These are phyloP conservation scores for Tragopan temminckii DNA, from an alignment of 2,797 vertebrate species.

Conservation along the genomic window DNA sequence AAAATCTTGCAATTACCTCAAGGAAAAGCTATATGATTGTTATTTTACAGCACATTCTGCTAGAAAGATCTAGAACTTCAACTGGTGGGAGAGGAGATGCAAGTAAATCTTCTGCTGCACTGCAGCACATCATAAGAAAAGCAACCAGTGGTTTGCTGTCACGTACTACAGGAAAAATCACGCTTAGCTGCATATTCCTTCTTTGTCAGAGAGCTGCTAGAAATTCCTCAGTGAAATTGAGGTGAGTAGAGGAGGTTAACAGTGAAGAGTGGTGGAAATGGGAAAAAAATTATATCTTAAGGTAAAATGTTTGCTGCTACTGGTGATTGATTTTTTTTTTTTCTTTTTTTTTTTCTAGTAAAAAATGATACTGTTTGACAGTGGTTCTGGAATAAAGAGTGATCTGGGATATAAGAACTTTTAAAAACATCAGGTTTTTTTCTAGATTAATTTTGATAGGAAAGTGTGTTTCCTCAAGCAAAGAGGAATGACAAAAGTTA, in stretches of 20 bases:
- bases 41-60: not conserved
- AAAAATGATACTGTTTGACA: not conserved
- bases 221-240: not conserved
- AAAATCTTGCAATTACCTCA: not conserved
- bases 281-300: not conserved
- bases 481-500: not conserved
- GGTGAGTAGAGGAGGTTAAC: not conserved
- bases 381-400: not conserved
- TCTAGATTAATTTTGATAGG: not conserved
- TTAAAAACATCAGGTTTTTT: not conserved
- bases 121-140: not conserved
- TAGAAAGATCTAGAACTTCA: not conserved
- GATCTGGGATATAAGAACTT: not conserved
- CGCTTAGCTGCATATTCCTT: not conserved
- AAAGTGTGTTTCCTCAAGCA: not conserved
- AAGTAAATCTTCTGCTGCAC: not conserved
- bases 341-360: not conserved
- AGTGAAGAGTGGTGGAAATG: not conserved
- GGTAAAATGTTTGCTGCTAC: not conserved
- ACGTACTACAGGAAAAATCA: not conserved
- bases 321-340: no score
- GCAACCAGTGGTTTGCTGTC: not conserved
- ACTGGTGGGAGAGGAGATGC: not conserved
- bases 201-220: not conserved
- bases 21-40: not conserved